These are phyloP conservation scores for Staurois parvus DNA, from an alignment of 2,797 vertebrate genomes.

Conservation along the genomic window DNA sequence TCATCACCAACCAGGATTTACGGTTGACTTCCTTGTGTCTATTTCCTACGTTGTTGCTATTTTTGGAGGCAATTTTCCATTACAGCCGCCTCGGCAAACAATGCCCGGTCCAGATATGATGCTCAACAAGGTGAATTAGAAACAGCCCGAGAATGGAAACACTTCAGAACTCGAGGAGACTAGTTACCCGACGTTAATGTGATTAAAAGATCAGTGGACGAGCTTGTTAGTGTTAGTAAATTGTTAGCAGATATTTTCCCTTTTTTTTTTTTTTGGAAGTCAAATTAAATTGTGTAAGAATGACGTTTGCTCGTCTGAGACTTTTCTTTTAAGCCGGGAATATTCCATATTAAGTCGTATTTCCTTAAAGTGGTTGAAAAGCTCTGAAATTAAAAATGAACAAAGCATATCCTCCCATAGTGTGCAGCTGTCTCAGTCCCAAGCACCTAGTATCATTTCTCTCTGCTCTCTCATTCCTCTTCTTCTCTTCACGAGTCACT, in stretches of 20 bases:
- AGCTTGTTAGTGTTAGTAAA: constrained; percentile 23
- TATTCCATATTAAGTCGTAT: neutral
- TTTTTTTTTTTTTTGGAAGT: constrained; percentile 11
- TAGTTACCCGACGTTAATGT: neutral
- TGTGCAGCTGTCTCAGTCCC: too few species aligned
- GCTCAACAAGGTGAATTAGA: neutral
- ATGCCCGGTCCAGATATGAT: neutral
- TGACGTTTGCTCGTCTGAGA: neutral
- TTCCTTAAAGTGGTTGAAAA: too few species aligned
- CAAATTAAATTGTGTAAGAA: neutral
- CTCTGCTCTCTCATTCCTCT: too few species aligned
- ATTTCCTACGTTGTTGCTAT: constrained; percentile 24
- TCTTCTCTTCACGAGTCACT: too few species aligned
- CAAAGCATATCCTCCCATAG: too few species aligned
- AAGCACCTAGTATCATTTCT: too few species aligned
- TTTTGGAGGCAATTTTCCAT: constrained; percentile 35
- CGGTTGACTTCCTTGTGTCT: neutral
- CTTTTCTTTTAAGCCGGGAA: neutral
- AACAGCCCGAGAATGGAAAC: constrained; percentile 10
- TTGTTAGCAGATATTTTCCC: constrained; percentile 25
- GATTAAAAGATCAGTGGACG: constrained; percentile 32
- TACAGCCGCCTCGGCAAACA: neutral
- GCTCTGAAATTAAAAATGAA: too few species aligned
- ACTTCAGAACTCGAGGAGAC: constrained; percentile 3
- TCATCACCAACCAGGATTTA: neutral